phyloP scores from a whole-genome alignment of 2,113 vertebrate genomes.

The Corythornis cristatus region DNA sequence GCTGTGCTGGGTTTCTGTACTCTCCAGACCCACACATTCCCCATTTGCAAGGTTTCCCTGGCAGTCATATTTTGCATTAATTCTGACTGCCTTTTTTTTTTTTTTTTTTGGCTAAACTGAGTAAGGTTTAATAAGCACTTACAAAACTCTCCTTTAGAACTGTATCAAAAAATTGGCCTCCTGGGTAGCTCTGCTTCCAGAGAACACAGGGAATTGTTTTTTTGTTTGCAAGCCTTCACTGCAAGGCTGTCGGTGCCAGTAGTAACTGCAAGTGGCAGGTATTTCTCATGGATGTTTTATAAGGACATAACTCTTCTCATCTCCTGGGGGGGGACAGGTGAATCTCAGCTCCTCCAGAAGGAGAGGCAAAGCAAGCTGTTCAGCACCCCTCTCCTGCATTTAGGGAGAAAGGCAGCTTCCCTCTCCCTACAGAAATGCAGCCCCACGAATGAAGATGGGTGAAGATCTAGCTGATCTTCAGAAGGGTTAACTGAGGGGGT shows the following conservation, averaged over 20 bases:
- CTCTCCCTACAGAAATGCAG: not conserved
- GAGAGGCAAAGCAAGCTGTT: not conserved
- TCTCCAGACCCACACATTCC: not conserved
- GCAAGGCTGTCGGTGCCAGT: not conserved
- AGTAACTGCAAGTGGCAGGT: not conserved
- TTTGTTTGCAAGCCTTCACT: not conserved
- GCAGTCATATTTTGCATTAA: not conserved
- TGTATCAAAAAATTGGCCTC: slow-evolving; percentile 39
- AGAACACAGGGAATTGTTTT: slow-evolving; percentile 29
- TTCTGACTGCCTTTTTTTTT: not conserved
- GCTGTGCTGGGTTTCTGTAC: not conserved
- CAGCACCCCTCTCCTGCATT: not conserved
- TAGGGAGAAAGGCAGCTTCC: not conserved
- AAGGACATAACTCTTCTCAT: not conserved
- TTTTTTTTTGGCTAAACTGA: not conserved
- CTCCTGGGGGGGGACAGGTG: not conserved
- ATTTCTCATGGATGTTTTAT: not conserved
- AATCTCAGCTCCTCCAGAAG: not conserved
- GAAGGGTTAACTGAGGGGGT: not conserved
- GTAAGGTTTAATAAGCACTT: slow-evolving; percentile 30
- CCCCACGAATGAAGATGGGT: accelerated
- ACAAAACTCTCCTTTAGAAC: slow-evolving; percentile 22
- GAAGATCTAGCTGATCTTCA: not conserved
- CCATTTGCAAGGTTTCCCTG: not conserved
- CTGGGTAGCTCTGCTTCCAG: slow-evolving; percentile 34